These are phyloP conservation scores for Formica exsecta DNA, from an alignment of 1,140 invertebrate genomes.

Conservation along the genomic window DNA sequence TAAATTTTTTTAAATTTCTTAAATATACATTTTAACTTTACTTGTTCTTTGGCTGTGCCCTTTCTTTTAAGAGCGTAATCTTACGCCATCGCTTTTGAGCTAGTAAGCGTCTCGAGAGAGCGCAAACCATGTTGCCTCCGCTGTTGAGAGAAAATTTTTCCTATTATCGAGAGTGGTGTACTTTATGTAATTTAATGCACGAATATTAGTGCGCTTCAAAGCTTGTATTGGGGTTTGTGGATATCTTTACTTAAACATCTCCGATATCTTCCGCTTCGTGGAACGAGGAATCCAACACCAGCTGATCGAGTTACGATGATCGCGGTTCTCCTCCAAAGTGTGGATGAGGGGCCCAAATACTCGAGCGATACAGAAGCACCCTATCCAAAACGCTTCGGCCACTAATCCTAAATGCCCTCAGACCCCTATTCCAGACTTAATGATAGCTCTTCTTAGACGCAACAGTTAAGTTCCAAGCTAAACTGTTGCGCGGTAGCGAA, in stretches of 20 bases:
- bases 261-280: neutral
- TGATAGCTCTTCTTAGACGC: constrained; percentile 78
- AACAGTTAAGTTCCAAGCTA: constrained; percentile 69
- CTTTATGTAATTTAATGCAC: no score
- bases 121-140: neutral
- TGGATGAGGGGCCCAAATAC: constrained; percentile 15
- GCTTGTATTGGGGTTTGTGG: no score
- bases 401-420: constrained; percentile 74
- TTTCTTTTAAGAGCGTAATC: constrained; percentile 74
- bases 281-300: constrained; percentile 56
- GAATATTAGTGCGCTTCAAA: no score
- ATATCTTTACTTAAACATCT: neutral
- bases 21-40: constrained; percentile 79
- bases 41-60: constrained; percentile 79
- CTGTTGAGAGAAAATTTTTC: no score
- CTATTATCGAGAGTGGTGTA: no score
- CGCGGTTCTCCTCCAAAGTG: constrained; percentile 42
- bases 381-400: constrained; percentile 75
- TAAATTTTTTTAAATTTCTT: no score
- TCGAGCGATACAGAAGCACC: constrained; percentile 73
- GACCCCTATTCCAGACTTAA: constrained; percentile 76
- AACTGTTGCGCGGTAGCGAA: constrained; percentile 74
- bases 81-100: neutral
- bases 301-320: constrained; percentile 63
- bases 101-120: neutral